These are phyloP conservation scores for Pagrus major DNA, from an alignment of 2,113 vertebrate species.

Conservation along the genomic window DNA sequence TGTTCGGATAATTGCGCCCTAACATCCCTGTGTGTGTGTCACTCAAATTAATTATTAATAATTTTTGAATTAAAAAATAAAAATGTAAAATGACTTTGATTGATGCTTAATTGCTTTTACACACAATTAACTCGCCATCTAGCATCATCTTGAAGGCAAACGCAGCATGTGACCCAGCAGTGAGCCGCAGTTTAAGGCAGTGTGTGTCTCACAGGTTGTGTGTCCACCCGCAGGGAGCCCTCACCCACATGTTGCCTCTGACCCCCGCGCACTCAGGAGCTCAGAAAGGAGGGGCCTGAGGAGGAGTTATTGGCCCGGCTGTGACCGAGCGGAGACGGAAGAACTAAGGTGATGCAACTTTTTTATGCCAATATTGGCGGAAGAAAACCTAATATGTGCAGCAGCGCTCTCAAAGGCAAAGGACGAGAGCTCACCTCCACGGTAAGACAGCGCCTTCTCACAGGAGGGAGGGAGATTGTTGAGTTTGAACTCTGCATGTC, in stretches of 20 bases:
- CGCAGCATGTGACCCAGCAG: background rate
- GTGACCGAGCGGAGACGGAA: background rate
- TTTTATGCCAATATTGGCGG: background rate
- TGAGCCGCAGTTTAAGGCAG: background rate
- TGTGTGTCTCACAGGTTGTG: background rate
- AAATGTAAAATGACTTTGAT: background rate
- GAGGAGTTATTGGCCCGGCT: slow-evolving; percentile 16
- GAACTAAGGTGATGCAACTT: slow-evolving; percentile 66
- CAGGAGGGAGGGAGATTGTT: background rate
- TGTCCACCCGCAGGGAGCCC: background rate
- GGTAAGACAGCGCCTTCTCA: slow-evolving; percentile 16
- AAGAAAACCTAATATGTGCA: background rate
- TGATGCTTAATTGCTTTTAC: background rate
- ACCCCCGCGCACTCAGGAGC: background rate
- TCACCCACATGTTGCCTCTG: slow-evolving; percentile 10
- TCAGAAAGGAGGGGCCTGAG: slow-evolving; percentile 50
- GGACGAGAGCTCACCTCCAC: background rate
- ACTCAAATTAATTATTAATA: background rate
- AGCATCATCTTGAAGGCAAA: background rate
- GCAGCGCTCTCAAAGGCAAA: background rate
- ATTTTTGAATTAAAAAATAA: background rate
- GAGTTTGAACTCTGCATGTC: background rate
- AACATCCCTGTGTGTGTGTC: background rate
- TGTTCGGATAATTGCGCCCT: too few relatives aligned
- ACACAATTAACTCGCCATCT: background rate